These are phyloP conservation scores for Boloria selene DNA, from an alignment of 2,888 invertebrate species.

Conservation along the genomic window DNA sequence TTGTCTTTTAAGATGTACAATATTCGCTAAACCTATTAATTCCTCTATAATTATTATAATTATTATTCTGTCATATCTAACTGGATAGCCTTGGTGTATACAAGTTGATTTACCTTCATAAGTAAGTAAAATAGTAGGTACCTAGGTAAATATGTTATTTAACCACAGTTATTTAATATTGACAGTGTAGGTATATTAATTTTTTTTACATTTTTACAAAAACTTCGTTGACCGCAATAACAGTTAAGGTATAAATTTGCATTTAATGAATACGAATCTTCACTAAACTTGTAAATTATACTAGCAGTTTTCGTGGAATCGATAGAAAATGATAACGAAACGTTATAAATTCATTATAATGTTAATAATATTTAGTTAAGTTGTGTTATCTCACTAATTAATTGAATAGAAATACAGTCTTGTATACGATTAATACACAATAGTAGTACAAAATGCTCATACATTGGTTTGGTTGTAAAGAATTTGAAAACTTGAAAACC, in stretches of 20 bases:
- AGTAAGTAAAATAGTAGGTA: background rate
- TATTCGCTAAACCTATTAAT: constrained; percentile 2
- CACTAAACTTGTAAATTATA: background rate
- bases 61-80: background rate
- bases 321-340: background rate
- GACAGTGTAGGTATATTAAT: background rate
- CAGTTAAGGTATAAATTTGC: background rate
- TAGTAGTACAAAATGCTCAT: too few relatives aligned
- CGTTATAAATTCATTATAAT: too few relatives aligned
- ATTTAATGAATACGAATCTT: constrained; percentile 53
- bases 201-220: constrained; percentile 6
- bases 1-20: too few relatives aligned
- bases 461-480: too few relatives aligned
- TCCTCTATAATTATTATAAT: constrained; percentile 5
- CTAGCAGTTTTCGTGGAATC: background rate
- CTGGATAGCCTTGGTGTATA: constrained; percentile 11
- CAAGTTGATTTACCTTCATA: constrained; percentile 1
- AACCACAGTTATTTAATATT: background rate
- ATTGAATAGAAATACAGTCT: too few relatives aligned
- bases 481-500: too few relatives aligned
- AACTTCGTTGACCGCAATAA: constrained; percentile 14
- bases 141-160: background rate
- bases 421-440: too few relatives aligned
- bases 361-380: too few relatives aligned
- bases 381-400: too few relatives aligned